These are phyloP conservation scores for Mionectes olivaceus DNA, from an alignment of 2,797 vertebrate genomes.

Conservation along the genomic window DNA sequence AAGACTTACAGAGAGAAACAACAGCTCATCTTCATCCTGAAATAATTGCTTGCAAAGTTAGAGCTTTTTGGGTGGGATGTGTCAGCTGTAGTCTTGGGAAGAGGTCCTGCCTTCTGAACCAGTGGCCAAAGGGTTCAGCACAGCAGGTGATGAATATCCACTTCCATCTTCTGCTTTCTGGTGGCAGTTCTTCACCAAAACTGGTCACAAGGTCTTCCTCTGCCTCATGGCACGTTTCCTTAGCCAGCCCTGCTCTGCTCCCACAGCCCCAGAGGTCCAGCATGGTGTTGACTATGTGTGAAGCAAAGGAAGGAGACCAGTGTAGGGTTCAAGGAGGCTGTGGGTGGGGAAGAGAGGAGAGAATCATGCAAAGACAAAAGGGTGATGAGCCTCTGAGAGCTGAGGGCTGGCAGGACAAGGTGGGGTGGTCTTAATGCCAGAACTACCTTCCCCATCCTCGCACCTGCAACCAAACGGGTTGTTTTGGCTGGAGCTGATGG, in stretches of 20 bases:
- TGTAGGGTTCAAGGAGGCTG: not conserved
- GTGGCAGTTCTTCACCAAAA: not conserved
- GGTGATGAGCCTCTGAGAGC: not conserved
- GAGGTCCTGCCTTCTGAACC: not conserved
- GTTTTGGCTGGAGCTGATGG: not conserved
- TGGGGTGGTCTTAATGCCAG: not conserved
- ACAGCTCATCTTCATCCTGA: not conserved
- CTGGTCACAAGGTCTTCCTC: not conserved
- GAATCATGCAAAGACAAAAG: not conserved
- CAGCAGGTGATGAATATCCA: not conserved
- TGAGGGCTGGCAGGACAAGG: accelerated
- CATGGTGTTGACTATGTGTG: accelerated
- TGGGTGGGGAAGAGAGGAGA: not conserved
- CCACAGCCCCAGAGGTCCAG: not conserved
- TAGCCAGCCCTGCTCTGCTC: not conserved
- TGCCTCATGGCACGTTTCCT: accelerated
- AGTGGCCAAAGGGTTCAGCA: not conserved
- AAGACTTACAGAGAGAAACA: not conserved
- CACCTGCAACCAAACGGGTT: not conserved
- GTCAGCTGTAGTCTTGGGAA: not conserved
- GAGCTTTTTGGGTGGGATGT: not conserved
- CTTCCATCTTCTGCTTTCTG: not conserved
- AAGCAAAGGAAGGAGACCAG: not conserved
- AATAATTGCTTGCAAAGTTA: not conserved
- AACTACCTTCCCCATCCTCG: not conserved